phyloP scores from a whole-genome alignment of 2,113 vertebrate species.

The Mobula birostris region DNA sequence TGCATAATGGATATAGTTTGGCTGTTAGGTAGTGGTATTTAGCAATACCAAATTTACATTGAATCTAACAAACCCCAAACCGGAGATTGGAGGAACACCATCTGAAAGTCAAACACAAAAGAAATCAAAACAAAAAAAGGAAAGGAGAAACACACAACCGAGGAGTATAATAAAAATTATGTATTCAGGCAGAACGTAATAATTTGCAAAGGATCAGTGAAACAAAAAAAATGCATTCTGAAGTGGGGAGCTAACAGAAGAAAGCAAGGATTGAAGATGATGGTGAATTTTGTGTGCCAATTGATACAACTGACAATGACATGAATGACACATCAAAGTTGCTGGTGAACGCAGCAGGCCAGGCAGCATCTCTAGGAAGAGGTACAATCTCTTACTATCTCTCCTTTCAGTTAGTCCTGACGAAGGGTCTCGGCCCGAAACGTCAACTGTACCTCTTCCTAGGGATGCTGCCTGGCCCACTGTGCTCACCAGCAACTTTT shows the following conservation, averaged over 20 bases:
- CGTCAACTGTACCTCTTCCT: too few species aligned
- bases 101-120: too few species aligned
- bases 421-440: too few species aligned
- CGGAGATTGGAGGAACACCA: neutral
- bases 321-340: neutral
- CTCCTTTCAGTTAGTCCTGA: too few species aligned
- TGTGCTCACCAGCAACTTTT: too few species aligned
- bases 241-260: neutral
- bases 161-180: neutral
- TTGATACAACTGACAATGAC: neutral
- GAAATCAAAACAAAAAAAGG: neutral
- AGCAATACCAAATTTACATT: too few species aligned
- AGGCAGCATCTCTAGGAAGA: too few species aligned
- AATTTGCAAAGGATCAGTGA: neutral
- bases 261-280: neutral
- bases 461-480: too few species aligned
- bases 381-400: too few species aligned
- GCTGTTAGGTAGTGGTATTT: too few species aligned
- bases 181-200: neutral
- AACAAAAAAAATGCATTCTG: neutral
- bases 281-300: neutral
- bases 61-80: neutral
- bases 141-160: neutral
- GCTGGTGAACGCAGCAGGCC: too few species aligned
- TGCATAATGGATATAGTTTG: too few species aligned